A percentile compares a stretch with the other conserved stretches of the same genome.
Evolutionary conservation across 2,113 vertebrate genomes (phyloP).

Genomic region (Pterocles gutturalis): DNA sequence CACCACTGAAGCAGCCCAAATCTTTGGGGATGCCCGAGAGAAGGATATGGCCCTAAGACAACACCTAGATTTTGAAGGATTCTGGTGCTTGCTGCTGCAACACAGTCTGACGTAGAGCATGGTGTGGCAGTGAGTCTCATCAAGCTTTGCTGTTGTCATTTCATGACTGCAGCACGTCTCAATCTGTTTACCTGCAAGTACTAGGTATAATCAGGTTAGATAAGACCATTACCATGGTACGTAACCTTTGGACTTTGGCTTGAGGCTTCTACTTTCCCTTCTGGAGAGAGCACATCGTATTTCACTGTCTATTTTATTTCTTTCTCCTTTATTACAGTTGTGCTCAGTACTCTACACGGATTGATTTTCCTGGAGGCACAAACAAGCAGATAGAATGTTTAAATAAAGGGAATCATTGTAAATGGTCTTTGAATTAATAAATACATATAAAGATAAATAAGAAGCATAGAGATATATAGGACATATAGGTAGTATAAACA

Average conservation of each 20-base stretch:
- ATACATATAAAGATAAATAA: slow-evolving; percentile 45
- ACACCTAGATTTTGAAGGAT: neutral
- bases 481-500: neutral
- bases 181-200: slow-evolving; percentile 46
- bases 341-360: neutral
- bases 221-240: slow-evolving; percentile 14
- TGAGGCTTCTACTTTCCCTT: slow-evolving; percentile 46
- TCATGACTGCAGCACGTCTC: neutral
- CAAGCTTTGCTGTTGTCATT: neutral
- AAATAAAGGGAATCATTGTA: slow-evolving; percentile 44
- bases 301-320: slow-evolving; percentile 68
- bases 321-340: slow-evolving; percentile 50
- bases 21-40: neutral
- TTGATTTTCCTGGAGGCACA: slow-evolving; percentile 67
- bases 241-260: slow-evolving; percentile 73
- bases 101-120: neutral
- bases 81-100: neutral
- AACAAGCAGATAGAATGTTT: slow-evolving; percentile 49
- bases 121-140: neutral
- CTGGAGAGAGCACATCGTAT: neutral
- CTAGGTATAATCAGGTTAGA: slow-evolving; percentile 59
- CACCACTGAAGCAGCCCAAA: neutral
- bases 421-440: slow-evolving; percentile 58
- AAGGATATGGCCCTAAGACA: neutral
- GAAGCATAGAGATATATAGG: slow-evolving; percentile 3